These are phyloP conservation scores for Cantharis nigra DNA, from an alignment of 2,888 invertebrate genomes.

Conservation along the genomic window DNA sequence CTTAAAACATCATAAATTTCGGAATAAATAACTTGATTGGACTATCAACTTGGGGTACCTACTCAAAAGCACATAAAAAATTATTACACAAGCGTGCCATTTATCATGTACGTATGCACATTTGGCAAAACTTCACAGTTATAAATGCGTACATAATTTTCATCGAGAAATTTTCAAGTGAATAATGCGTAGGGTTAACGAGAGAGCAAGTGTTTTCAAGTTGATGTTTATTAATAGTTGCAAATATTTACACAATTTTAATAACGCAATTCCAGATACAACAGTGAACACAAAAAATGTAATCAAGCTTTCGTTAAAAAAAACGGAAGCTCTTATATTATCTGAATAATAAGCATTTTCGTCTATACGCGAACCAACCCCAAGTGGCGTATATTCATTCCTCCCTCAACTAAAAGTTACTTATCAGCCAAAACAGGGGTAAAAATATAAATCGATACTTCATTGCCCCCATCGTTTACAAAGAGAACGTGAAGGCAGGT, in stretches of 20 bases:
- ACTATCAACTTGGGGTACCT: neutral
- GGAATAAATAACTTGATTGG: neutral
- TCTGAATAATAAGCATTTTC: neutral
- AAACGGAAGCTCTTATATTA: neutral
- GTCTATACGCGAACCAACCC: neutral
- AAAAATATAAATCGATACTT: conserved; percentile 11
- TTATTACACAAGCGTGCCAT: neutral
- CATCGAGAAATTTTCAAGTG: neutral
- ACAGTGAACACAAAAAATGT: neutral
- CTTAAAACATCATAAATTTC: neutral
- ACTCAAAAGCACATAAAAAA: neutral
- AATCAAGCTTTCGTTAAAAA: neutral
- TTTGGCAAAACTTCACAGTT: neutral
- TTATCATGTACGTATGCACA: neutral
- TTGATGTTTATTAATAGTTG: neutral
- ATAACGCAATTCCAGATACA: neutral
- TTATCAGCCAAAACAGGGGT: neutral
- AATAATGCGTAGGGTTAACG: neutral
- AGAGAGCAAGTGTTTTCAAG: neutral
- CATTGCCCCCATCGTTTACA: neutral
- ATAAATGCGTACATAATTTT: neutral
- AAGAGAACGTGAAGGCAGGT: conserved; percentile 36
- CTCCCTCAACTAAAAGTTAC: conserved; percentile 3
- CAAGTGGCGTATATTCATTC: neutral
- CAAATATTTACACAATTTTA: neutral